phyloP scores from a whole-genome alignment of 2,797 vertebrate genomes.

The Phylloscopus collybita region DNA sequence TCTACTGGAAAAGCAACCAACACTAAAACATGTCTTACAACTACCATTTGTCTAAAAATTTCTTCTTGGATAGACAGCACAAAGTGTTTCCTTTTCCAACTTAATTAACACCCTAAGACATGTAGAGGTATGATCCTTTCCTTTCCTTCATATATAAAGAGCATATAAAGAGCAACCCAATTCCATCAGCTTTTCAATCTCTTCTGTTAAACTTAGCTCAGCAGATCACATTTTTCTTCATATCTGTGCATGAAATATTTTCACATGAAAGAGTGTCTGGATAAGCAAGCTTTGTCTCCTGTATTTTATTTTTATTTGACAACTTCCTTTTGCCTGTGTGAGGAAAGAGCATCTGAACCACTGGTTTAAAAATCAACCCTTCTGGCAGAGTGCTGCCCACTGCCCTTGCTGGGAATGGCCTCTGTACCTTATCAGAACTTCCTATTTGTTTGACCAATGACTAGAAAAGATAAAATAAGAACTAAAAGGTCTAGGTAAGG shows the following conservation, averaged over 20 bases:
- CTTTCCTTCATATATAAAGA: background rate
- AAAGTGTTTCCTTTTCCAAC: background rate
- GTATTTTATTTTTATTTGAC: background rate
- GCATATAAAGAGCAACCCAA: background rate
- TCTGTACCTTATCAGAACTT: background rate
- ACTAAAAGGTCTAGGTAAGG: background rate
- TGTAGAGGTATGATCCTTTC: background rate
- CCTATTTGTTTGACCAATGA: constrained; percentile 22
- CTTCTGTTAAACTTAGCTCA: background rate
- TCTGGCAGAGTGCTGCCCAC: background rate
- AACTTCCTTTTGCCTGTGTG: background rate
- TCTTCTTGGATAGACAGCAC: background rate
- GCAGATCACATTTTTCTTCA: background rate
- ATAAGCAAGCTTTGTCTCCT: background rate
- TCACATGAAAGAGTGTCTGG: background rate
- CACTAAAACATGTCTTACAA: background rate
- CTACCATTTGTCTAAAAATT: background rate
- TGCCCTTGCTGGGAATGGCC: background rate
- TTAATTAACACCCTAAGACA: background rate
- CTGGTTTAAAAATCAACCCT: constrained; percentile 39
- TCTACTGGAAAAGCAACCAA: background rate
- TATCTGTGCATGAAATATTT: background rate
- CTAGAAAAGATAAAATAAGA: background rate
- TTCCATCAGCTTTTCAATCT: background rate
- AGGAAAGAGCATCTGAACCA: background rate